A percentile compares a stretch with the other conserved stretches of the same genome.
Conservation (phyloP, 2,113 vertebrate species). For the Aptenodytes patagonicus region DNA sequence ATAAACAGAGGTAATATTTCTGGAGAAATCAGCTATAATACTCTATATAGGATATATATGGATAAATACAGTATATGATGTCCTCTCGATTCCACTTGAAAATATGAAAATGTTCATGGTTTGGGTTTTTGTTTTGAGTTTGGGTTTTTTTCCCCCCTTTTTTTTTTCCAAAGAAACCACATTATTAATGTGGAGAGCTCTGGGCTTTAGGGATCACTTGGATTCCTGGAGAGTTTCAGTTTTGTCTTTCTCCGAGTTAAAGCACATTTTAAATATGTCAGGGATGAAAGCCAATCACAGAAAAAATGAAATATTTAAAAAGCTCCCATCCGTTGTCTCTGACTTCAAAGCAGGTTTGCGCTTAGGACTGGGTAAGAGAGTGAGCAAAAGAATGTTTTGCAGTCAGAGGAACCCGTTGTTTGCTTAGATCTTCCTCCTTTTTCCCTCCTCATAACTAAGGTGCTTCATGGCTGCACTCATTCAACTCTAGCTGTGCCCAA, state of each 20-base stretch:
- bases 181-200: slow-evolving; percentile 71
- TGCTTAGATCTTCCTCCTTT: background rate
- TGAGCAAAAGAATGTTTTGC: slow-evolving; percentile 41
- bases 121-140: background rate
- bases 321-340: slow-evolving; percentile 47
- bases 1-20: background rate
- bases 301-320: slow-evolving; percentile 58
- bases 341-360: slow-evolving; percentile 72
- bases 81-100: background rate
- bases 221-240: slow-evolving; percentile 63
- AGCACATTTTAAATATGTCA: slow-evolving; percentile 67
- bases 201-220: slow-evolving; percentile 71
- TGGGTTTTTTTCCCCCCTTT: background rate
- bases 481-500: background rate
- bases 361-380: slow-evolving; percentile 53
- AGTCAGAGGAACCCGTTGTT: slow-evolving; percentile 14
- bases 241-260: slow-evolving; percentile 57
- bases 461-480: background rate
- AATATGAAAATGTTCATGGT: slow-evolving; percentile 10
- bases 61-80: background rate
- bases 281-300: slow-evolving; percentile 65
- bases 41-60: background rate
- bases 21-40: background rate
- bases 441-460: background rate
- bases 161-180: slow-evolving; percentile 42